Evolutionary conservation across 2,113 vertebrate genomes (phyloP).

Genomic region (Ceyx melanurus): DNA sequence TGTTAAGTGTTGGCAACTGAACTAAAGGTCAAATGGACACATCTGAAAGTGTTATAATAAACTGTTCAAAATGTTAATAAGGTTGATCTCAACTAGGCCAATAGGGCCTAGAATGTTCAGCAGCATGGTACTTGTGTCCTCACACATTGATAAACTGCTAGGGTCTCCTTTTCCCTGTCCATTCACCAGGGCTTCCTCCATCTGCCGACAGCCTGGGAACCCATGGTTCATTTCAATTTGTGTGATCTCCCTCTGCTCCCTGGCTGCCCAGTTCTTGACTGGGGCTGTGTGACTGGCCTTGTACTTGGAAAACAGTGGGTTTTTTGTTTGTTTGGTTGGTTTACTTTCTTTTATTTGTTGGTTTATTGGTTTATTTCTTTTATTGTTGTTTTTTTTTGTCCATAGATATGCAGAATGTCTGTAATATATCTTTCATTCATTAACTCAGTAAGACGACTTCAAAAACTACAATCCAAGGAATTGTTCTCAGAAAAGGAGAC

Average conservation of each 20-base stretch:
- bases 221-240: not conserved
- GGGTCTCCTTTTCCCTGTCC: not conserved
- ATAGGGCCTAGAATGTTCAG: not conserved
- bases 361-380: too few species aligned
- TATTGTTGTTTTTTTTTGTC: not conserved
- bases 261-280: not conserved
- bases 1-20: not conserved
- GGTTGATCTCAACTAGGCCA: not conserved
- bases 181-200: fast-evolving
- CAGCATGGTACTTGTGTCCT: too few species aligned
- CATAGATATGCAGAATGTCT: not conserved
- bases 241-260: fast-evolving
- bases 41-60: not conserved
- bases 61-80: not conserved
- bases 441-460: not conserved
- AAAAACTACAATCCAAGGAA: not conserved
- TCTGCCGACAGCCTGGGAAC: fast-evolving
- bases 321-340: not conserved
- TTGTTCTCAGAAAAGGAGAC: not conserved
- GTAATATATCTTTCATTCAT: not conserved
- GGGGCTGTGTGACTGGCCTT: fast-evolving
- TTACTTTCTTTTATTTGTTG: not conserved
- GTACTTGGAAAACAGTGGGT: fast-evolving
- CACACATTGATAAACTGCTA: not conserved
- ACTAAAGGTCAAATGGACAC: not conserved